phyloP scores from a whole-genome alignment of 30 jellyfish, hydroid and myxozoan species.

The Chrysaora quinquecirrha region DNA sequence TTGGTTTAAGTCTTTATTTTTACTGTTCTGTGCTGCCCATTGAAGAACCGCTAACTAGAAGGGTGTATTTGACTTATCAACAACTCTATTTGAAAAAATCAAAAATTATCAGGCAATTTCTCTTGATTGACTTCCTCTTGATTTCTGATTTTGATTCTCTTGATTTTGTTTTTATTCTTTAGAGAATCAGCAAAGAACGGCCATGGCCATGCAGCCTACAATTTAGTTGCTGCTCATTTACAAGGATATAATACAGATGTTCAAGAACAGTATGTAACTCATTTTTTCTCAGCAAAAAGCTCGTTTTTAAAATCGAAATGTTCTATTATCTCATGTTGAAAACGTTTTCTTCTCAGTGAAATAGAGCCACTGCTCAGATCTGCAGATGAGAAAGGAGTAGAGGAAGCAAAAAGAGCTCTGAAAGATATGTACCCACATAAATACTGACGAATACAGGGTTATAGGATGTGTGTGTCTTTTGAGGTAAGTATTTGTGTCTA shows the following conservation, averaged over 20 bases:
- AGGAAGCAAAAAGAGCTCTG: constrained; percentile 85
- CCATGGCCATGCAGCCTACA: constrained; percentile 93
- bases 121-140: too few species aligned
- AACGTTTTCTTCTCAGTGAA: constrained; percentile 68
- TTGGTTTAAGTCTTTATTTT: too few species aligned
- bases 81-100: too few species aligned
- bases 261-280: constrained; percentile 76
- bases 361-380: constrained; percentile 80
- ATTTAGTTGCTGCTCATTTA: constrained; percentile 92
- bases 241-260: constrained; percentile 94
- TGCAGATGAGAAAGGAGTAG: constrained; percentile 94
- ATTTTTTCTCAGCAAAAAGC: too few species aligned
- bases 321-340: too few species aligned
- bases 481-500: not conserved
- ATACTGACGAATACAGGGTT: constrained; percentile 44
- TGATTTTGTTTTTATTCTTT: not conserved
- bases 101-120: too few species aligned
- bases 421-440: constrained; percentile 90
- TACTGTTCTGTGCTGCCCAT: too few species aligned
- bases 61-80: too few species aligned
- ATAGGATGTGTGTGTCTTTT: not conserved
- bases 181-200: constrained; percentile 89
- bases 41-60: too few species aligned
- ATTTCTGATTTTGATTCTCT: too few species aligned
- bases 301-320: too few species aligned